Base-by-base conservation (phyloP, 2,888 invertebrate genomes). In the Camptogramma bilineatum region DNA sequence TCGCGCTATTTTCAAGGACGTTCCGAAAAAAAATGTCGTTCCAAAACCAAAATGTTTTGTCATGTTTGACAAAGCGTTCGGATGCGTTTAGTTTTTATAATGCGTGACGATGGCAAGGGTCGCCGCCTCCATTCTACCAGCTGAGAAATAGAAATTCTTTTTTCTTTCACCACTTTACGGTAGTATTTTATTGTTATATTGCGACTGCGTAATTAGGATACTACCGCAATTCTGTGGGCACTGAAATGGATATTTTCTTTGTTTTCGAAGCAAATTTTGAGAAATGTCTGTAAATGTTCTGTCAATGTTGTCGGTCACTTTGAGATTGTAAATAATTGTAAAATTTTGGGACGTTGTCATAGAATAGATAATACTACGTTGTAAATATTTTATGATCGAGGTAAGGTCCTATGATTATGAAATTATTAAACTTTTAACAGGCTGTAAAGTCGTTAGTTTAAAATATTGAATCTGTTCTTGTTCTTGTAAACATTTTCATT, bases 101-200 rank as follows among this genome's bases (percentile, higher is more conserved):
- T 24, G 52, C 65, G 71, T 68, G 71, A 73, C 74, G 48, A 62
- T 28, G 59, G 63, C 66, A 70, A 73, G 71, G 73, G 71, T 51
- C 67, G 71, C 77, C 74, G 76, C 73, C 70, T 70, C 75, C 72
- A 77, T 76, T 68, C 73, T 67, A 69, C 69, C 69, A 70, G 68
- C 13, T 13, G 2, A 57, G 66, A 75, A 73, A 78, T 79, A 83
- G 82, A 84, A 82, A 75, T 78, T 73, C 80, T 83, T 84, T 77
- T 78, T 75, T 80, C 83, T 76, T 76, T 73, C 74, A 82, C 81
- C 82, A 83, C 79, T 82, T 83, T 86, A 87, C 90, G 78, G 90
- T 89, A 90, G 90, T 88, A 74, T 79, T 80, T 73, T 83, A 82
- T 88, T 83, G 79, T 82, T 86, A 80, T 84, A 84, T 86, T 85